Evolutionary conservation across 1,140 invertebrate species (phyloP), one percentile per base, ranked within the genome.

Genomic region (Aphidius ervi): DNA sequence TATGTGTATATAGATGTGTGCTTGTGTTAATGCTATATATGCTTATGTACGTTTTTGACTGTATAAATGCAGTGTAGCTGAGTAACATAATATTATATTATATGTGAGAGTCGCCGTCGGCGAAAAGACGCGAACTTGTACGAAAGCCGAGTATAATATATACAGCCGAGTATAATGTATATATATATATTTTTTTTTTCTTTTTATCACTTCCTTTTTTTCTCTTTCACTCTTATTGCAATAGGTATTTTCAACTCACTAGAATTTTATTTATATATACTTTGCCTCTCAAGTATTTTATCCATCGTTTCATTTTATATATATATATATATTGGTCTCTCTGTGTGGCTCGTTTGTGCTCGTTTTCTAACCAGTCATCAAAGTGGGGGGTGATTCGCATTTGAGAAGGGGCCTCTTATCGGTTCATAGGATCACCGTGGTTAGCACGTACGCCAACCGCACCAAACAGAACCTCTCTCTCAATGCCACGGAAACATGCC

Each of bases 361-460:
- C 23, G 23, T 31, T 31, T 31, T 31, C 23, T 31, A 31, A 31
- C 23, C 23, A 31, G 23, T 31, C 23, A 31, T 31, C 23, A 31
- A 31, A 31, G 23, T 31, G 23, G 23, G 45, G 56, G 58, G 47
- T 56, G 65, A 48, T 55, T 31, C 23, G 23, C 4, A 31, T 4
- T 31, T 31, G 55, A 53, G 55, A 63, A 69, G 65, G 65, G 70
- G 67, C 64, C 63, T 63, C 63, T 75, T 75, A 74, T 75, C 74
- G 72, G 70, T 71, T 71, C 67, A 66, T 70, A 70, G 69, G 63
- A 73, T 75, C 74, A 69, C 39, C 66, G 63, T 67, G 67, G 63
- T 71, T 74, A 67, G 74, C 73, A 71, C 70, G 71, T 74, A 74
- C 70, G 59, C 62, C 66, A 65, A 70, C 71, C 70, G 67, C 66